Base-by-base conservation (phyloP, 2,888 invertebrate genomes). In the Tanaodytes sp. region DNA sequence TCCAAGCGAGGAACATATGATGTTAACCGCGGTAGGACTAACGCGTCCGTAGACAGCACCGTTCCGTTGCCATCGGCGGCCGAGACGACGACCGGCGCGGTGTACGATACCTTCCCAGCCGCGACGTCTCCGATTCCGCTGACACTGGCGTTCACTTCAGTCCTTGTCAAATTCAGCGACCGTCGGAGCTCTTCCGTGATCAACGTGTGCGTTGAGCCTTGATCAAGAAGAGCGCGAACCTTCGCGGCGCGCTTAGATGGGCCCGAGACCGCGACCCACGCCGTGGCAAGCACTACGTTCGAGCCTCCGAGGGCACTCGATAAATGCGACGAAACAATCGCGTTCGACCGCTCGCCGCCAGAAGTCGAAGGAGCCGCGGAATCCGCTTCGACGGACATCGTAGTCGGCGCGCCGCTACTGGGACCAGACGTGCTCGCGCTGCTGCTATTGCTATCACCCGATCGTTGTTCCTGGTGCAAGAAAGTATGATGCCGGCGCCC, bases 141-240 rank as follows among this genome's bases (percentile, higher is more conserved):
- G 4, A 61, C 3, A 1, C 14, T 2, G 2, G 19, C 36, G 12
- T 42, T 15, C 0, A 33, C 15, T 5, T 30, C 9, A 11, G n/a
- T n/a, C n/a, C 3, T 33, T 33, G 33, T 4, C 3, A 33, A n/a
- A n/a, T 9, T n/a, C 33, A 11, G n/a, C n/a, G 33, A 6, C 9
- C 12, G 33, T 3, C 8, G 18, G 2, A 46, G 1, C 1, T 23
- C 8, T 0, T 1, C 11, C 1, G 39, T 37, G 0, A 40, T 12
- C 0, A 58, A 15, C 2, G 58, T 20, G 15, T 49, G 19, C 0
- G 58, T 58, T 0, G 58, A 58, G 0, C 58, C 58, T 14, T 48
- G 58, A 23, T 58, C 58, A n/a, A 58, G 16, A 16, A 58, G 40
- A 1, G 40, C 48, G 1, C 58, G 31, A 0, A 58, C 40, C 11